These are phyloP conservation scores for Bombyx mandarina DNA, from an alignment of 1,140 invertebrate species.

Conservation along the genomic window DNA sequence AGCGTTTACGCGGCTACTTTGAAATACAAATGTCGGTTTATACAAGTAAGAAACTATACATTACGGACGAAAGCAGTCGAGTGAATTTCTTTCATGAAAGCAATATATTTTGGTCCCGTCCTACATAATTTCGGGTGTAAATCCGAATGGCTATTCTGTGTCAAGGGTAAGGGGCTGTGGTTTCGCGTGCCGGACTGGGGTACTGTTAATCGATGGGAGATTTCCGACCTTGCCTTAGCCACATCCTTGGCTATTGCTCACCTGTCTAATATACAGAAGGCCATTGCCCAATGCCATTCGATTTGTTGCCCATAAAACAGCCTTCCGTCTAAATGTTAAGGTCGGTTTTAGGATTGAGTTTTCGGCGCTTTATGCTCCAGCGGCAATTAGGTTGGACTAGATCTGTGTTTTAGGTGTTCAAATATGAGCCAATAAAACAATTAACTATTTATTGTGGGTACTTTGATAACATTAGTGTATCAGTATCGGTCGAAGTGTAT, in stretches of 20 bases:
- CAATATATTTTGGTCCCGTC: constrained; percentile 16
- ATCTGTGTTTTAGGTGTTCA: no score
- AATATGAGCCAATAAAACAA: no score
- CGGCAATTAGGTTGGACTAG: not conserved
- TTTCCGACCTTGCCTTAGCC: constrained; percentile 49
- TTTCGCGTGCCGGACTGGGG: constrained; percentile 45
- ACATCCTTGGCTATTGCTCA: constrained; percentile 49
- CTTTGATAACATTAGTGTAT: no score
- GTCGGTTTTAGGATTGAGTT: not conserved
- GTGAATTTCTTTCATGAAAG: not conserved
- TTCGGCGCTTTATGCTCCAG: not conserved
- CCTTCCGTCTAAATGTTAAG: not conserved
- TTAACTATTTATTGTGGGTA: no score
- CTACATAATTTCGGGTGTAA: constrained; percentile 47
- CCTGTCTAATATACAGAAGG: constrained; percentile 44
- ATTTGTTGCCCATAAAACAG: not conserved
- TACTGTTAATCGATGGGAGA: constrained; percentile 51
- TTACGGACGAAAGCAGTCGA: not conserved
- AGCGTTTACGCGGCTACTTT: no score
- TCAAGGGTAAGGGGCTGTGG: constrained; percentile 48
- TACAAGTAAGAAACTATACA: not conserved
- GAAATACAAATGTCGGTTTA: no score
- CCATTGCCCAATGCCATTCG: constrained; percentile 14
- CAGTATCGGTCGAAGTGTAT: no score
- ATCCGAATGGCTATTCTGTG: constrained; percentile 42